Base-by-base conservation (phyloP, 2,797 vertebrate species). In the Syngnathus acus region DNA sequence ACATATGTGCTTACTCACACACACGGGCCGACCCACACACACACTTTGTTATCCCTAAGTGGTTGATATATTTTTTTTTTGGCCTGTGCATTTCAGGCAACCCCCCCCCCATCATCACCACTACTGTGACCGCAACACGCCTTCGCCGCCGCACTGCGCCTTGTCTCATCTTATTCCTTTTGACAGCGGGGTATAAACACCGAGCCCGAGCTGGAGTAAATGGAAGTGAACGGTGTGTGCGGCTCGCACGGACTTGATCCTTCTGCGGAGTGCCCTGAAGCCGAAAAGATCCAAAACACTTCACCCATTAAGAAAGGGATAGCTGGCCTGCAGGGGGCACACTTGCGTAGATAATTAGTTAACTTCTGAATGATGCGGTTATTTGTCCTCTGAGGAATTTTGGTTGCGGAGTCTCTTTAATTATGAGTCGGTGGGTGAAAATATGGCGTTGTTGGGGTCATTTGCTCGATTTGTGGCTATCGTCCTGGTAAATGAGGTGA, bases 171-270 rank as follows among this genome's bases (percentile, higher is more conserved):
- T 74, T 73, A 83, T 78, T 80, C 80, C 71, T 74, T 81, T 66
- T 78, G 83, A 84, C 81, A 82, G 77, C 67, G 57, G 17, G 53
- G 69, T 65, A 69, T 67, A 82, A 84, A 78, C 73, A 73, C 55
- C 26, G 40, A 63, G 70, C 71, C 65, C 79, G 68, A 53, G 63
- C 73, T 78, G 54, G 58, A 72, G 57, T 72, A 77, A 70, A 73
- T 74, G 69, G 40, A 65, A 62, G 50, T 43, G 48, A 62, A 38
- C 14, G 66, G n/a, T n/a, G 64, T 70, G 69, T 68, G 70, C 47
- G 63, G 68, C 73, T 68, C 38, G 4, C 47, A 43, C 60, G 7
- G 47, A 37, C 62, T 48, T 51, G 42, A 64, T 21, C 59, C 59
- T 42, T 61, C 39, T 6, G 59, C 59, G 6, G n/a, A 21, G 10